Evolutionary conservation across 2,113 vertebrate genomes (phyloP), one percentile per base, ranked within the genome.

Genomic region (Tetrax tetrax): DNA sequence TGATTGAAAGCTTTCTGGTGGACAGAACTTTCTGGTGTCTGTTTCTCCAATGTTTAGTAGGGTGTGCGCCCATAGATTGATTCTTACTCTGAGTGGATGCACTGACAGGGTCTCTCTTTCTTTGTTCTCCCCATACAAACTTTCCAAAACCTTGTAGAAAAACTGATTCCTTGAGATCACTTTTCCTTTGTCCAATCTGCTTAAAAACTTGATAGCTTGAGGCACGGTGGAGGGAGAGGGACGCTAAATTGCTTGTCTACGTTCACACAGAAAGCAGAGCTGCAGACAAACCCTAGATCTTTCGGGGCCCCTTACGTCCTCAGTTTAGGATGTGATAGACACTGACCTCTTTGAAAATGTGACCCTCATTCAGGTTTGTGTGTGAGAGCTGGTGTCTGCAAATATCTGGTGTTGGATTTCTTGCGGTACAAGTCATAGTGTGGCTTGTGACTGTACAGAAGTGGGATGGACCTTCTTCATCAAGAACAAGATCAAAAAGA

Each of bases 401-500:
- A 20, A 35, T 45, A 35, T 59, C 60, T 89, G 83, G 35, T 10
- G 35, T 0, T 77, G 23, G 43, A 6, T 83, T 94, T 90, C 79
- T 77, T 86, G 65, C 1, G 2, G 41, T 54, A 64, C 20, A 45
- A 71, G 64, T 19, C 81, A 17, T 45, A 29, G 51, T 11, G 22
- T 3, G 47, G 33, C 68, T 68, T 78, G 38, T 51, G 64, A 48
- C 64, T 86, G 28, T 37, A 81, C 38, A 60, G 13, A 93, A 83
- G 86, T 41, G 76, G 86, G 69, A 35, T 50, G 57, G 89, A 87
- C 37, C 83, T 89, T 84, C 53, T 60, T 15, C 83, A 92, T 83
- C 89, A 92, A 96, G 95, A 56, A 53, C 43, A 88, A 89, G 88
- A 95, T 97, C 92, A 97, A 96, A 95, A 89, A 70, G 76, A 45